Evolutionary conservation across 2,797 vertebrate species (phyloP), one percentile per base, ranked within the genome.

Genomic region (Euthynnus affinis): DNA sequence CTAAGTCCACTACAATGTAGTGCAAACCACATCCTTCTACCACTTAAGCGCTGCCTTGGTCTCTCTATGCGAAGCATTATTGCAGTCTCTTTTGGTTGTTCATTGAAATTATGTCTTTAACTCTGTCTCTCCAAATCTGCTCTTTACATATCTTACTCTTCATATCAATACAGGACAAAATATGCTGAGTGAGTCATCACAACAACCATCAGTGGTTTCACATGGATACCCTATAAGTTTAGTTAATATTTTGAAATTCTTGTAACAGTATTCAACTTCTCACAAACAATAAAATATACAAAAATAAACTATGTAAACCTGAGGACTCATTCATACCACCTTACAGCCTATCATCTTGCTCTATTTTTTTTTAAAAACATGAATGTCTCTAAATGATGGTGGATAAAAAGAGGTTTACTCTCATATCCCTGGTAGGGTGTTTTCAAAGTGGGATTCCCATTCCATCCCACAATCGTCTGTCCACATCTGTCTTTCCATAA

Each of bases 401-500:
- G 44, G 14, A 42, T 42, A 42, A 42, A 1, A 42, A 42, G 40
- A 25, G 7, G 12, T 40, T 64, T 51, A 5, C 42, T 22, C 18
- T 23, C 9, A 63, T 48, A 60, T 52, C 9, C 52, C 12, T 9
- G 1, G 10, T 23, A 22, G 12, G 1, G 5, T 42, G 2, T 34
- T 37, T 62, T 51, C 37, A 76, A n/a, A 22, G 2, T 15, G 34
- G 20, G 14, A 72, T 70, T 81, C 27, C 60, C 12, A 4, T 20
- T 42, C 1, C 22, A 60, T n/a, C 10, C 15, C 10, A 12, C 48
- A 52, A 27, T 75, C 37, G 32, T 67, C 27, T 49, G 22, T 23
- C 15, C 9, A 42, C 65, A 42, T 70, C 7, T 75, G 27, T 58
- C 59, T 78, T 76, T 68, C 65, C 67, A 83, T 76, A 32, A 32